Conservation (phyloP, 2,113 vertebrate species). For the Hydropotes inermis region DNA sequence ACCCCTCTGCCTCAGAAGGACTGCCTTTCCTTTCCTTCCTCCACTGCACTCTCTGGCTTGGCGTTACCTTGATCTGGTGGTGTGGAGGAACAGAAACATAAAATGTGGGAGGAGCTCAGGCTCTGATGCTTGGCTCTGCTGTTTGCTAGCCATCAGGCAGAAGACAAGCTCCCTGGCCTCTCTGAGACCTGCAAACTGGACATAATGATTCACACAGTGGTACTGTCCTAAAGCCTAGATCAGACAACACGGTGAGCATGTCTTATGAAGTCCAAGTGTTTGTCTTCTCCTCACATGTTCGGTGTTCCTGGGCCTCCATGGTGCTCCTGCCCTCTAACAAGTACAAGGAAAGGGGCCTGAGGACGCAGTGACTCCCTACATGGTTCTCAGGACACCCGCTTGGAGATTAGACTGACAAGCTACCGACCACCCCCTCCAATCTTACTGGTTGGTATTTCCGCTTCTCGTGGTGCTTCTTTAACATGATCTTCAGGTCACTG, state of each 20-base stretch:
- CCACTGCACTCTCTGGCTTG: not conserved
- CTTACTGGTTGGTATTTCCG: constrained; percentile 94
- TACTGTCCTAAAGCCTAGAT: not conserved
- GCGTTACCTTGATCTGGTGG: too few relatives aligned
- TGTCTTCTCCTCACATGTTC: not conserved
- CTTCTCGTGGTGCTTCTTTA: constrained; percentile 94
- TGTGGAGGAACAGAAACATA: not conserved
- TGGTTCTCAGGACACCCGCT: not conserved
- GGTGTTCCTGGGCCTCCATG: not conserved
- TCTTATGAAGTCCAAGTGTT: not conserved
- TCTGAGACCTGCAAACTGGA: not conserved
- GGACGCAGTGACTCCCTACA: not conserved
- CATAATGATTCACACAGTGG: rapidly evolving
- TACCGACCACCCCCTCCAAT: not conserved
- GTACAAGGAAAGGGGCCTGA: not conserved
- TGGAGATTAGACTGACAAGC: not conserved
- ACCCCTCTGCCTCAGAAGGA: not conserved
- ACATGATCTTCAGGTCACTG: constrained; percentile 90
- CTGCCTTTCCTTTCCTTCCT: not conserved
- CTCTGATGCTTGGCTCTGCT: not conserved
- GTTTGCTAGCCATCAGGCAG: not conserved
- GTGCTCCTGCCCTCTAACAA: not conserved
- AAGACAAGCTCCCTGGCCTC: not conserved
- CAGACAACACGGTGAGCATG: not conserved
- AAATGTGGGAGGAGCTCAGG: not conserved